These are phyloP conservation scores for Tragelaphus imberbis DNA, from an alignment of 2,113 vertebrate genomes.

Conservation along the genomic window DNA sequence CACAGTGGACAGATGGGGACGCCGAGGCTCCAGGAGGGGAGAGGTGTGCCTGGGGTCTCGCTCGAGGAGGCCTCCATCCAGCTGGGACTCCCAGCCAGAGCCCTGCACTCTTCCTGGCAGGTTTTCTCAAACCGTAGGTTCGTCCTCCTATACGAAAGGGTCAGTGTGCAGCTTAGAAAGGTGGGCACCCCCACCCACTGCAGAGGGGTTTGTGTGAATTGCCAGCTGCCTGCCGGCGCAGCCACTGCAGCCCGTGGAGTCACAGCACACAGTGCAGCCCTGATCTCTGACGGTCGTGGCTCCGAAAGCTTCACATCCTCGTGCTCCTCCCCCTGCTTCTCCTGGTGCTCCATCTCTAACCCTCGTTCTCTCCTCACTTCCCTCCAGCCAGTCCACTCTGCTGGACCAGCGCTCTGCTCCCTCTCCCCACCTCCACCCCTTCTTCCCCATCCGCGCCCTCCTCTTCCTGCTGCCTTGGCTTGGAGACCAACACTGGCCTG, in stretches of 20 bases:
- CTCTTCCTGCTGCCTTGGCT: not conserved
- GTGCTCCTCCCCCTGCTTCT: not conserved
- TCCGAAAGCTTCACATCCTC: fast-evolving
- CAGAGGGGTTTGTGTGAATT: too few relatives aligned
- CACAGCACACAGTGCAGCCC: not conserved
- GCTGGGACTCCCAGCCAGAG: not conserved
- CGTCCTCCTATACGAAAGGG: not conserved
- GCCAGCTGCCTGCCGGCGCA: not conserved
- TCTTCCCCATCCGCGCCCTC: not conserved
- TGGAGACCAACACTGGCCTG: not conserved
- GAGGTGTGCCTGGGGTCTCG: not conserved
- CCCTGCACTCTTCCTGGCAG: not conserved
- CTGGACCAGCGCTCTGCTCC: not conserved
- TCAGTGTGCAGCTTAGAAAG: not conserved
- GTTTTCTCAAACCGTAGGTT: not conserved
- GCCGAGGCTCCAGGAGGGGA: not conserved
- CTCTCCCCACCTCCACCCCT: not conserved
- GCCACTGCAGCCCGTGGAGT: not conserved
- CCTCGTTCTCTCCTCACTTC: not conserved
- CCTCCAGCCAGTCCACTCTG: not conserved
- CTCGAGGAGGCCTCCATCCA: not conserved
- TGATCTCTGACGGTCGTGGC: not conserved
- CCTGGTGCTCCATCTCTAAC: not conserved
- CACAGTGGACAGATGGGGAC: not conserved
- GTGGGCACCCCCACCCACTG: not conserved